phyloP scores from a whole-genome alignment of 2,113 vertebrate species.

The Rhinolophus sinicus region DNA sequence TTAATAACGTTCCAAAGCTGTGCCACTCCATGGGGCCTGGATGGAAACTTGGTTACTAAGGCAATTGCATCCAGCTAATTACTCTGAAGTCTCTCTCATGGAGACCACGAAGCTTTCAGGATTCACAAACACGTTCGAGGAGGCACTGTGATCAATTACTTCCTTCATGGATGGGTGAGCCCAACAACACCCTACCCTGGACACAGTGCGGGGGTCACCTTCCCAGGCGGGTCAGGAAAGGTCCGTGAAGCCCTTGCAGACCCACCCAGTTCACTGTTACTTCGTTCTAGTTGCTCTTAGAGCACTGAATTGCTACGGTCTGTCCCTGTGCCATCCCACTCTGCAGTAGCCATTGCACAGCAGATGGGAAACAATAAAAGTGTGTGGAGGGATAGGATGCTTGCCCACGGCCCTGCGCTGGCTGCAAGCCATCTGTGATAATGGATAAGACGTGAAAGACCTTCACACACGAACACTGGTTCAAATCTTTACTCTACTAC shows the following conservation, averaged over 20 bases:
- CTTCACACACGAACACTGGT: accelerated
- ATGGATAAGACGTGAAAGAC: accelerated
- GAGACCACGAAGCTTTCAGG: background rate
- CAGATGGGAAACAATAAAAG: accelerated
- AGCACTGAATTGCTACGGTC: accelerated
- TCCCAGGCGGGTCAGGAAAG: background rate
- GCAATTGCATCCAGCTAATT: background rate
- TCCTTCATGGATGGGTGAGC: background rate
- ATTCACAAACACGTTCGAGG: background rate
- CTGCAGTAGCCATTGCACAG: too few species aligned
- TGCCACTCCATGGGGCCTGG: background rate
- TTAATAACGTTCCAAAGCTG: constrained; percentile 1
- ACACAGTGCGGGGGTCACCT: background rate
- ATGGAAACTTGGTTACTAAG: background rate
- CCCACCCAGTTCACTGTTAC: background rate
- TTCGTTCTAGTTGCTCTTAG: background rate
- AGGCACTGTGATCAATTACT: accelerated
- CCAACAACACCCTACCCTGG: accelerated
- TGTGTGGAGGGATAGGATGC: accelerated
- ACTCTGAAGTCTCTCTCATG: background rate
- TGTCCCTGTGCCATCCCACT: background rate
- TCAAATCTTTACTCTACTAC: background rate
- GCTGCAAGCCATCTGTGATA: background rate
- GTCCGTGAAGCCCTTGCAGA: background rate
- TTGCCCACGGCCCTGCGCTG: accelerated